Evolutionary conservation across 2,888 invertebrate species (phyloP), one percentile per base, ranked within the genome.

Genomic region (Stramonita haemastoma): DNA sequence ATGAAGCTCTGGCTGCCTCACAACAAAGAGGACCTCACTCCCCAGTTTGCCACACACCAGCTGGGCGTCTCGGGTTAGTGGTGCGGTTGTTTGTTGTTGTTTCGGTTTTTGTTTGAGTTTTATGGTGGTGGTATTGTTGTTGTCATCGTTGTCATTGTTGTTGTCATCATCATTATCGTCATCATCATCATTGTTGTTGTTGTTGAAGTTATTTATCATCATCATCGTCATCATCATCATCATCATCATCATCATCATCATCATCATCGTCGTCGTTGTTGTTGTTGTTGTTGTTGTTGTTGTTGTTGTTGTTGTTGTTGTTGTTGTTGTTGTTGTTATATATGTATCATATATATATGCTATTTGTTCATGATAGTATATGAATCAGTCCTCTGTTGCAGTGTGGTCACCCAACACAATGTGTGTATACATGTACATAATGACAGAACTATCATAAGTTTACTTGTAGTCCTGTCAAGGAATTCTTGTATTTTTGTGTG

Each of bases 41-140:
- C 95, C 0, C 91, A 90, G 81, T 95, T 94, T 92, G 95, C 95
- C 17, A 94, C 95, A 19, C 95, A 95, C 90, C 95, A 95, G 87
- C 91, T 95, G 19, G 95, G 95, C 32, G 95, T 95, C 0, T 94
- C 95, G 91, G 95, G 95, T 95, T 89, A 90, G 90, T 46, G 32
- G 32, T n/a, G n/a, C n/a, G 77, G 15, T 79, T 79, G 34, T 79
- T 22, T 22, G 70, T 22, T 0, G 4, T 32, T 86, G 19, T 57
- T 19, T 56, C 13, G 19, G 22, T 60, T 2, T 15, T 60, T 60
- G 4, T 22, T 60, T 19, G 4, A 19, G 13, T 60, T 2, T 60
- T 1, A 22, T 60, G 6, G 13, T 60, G 1, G 13, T 60, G 1
- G 13, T 22, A 60, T 60, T 1, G 2, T 15, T 13, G 60, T 60